Conservation (phyloP, 2,888 invertebrate species). For the Arenicola marina region DNA sequence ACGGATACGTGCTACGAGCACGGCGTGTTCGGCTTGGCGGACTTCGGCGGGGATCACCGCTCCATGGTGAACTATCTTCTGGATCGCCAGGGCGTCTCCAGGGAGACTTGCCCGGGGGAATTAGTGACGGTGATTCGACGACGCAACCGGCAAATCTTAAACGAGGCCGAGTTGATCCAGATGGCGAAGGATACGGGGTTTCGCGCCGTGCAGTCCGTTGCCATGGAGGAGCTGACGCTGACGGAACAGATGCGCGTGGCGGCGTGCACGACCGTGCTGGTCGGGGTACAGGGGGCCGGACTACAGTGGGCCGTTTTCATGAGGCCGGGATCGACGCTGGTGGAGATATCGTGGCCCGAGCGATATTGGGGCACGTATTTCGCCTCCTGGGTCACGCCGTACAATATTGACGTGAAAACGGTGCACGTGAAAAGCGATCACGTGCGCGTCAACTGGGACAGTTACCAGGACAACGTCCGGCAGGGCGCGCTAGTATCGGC, state of each 20-base stretch:
- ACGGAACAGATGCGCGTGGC: conserved; percentile 8
- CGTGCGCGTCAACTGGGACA: conserved; percentile 21
- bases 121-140: conserved; percentile 14
- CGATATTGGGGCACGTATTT: conserved; percentile 26
- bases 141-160: conserved; percentile 11
- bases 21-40: conserved; percentile 23
- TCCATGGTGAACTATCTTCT: conserved; percentile 12
- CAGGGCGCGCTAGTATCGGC: conserved; percentile 9
- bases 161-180: conserved; percentile 7
- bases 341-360: conserved; percentile 28
- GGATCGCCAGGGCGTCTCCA: neutral
- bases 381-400: conserved; percentile 16
- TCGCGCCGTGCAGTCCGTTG: conserved; percentile 3
- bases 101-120: neutral
- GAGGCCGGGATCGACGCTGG: conserved; percentile 18
- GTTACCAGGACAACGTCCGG: conserved; percentile 18
- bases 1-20: conserved; percentile 16
- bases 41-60: neutral
- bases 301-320: conserved; percentile 30
- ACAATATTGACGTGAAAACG: conserved; percentile 7
- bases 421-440: conserved; percentile 1
- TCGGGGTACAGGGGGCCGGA: conserved; percentile 28
- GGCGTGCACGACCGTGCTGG: conserved; percentile 11
- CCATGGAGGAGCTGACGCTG: conserved; percentile 10
- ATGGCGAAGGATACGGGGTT: conserved; percentile 12